A percentile compares a stretch with the other conserved stretches of the same genome.
Conservation (phyloP, 2,113 vertebrate genomes). For the Prionailurus viverrinus region DNA sequence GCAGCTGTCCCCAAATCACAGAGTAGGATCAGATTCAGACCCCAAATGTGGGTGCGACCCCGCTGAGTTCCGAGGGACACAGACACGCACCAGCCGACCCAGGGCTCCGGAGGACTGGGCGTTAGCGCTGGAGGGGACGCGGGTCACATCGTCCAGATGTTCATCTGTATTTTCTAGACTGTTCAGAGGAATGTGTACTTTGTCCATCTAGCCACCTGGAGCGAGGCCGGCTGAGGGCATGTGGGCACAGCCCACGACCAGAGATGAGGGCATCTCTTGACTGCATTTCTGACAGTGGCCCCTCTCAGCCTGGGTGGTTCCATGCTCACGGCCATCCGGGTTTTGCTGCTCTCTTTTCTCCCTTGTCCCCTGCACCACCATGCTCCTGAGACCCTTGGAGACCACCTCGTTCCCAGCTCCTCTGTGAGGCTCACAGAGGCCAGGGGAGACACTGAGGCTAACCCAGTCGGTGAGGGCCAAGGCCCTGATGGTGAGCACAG, state of each 20-base stretch:
- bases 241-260: not conserved
- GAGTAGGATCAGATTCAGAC: not conserved
- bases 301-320: not conserved
- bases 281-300: not conserved
- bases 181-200: not conserved
- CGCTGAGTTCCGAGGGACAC: not conserved
- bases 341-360: not conserved
- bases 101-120: not conserved
- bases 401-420: not conserved
- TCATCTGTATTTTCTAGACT: not conserved
- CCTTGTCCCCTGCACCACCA: too few relatives aligned
- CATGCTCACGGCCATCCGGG: not conserved
- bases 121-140: not conserved
- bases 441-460: too few relatives aligned
- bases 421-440: not conserved
- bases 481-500: not conserved
- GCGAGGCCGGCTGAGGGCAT: not conserved
- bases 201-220: not conserved
- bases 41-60: not conserved
- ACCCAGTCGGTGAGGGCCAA: not conserved
- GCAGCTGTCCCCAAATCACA: not conserved
- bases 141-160: fast-evolving
- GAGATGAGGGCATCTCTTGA: not conserved
- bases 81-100: not conserved
- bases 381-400: not conserved